Evolutionary conservation across 1,140 invertebrate genomes (phyloP).

Genomic region (Drosophila ercepeae): DNA sequence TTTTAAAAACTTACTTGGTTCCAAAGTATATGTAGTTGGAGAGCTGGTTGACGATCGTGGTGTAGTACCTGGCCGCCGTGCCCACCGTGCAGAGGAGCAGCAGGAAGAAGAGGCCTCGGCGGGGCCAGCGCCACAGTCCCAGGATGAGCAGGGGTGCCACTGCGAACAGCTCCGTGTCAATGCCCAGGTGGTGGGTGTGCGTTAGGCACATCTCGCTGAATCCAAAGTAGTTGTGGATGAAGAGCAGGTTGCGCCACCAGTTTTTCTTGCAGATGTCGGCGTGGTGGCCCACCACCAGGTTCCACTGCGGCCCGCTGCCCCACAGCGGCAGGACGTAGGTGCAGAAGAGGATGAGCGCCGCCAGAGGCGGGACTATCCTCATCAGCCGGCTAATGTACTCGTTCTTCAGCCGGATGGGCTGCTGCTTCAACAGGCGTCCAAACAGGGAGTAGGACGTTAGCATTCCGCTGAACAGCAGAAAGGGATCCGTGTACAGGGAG

Average conservation of each 20-base stretch:
- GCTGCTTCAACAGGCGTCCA: slow-evolving; percentile 85
- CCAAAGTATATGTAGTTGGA: slow-evolving; percentile 88
- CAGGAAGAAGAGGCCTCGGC: slow-evolving; percentile 84
- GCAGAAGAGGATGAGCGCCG: slow-evolving; percentile 87
- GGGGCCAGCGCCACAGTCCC: slow-evolving; percentile 86
- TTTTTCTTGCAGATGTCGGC: slow-evolving; percentile 86
- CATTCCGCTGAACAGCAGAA: slow-evolving; percentile 88
- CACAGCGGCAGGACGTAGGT: slow-evolving; percentile 87
- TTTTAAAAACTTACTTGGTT: slow-evolving; percentile 86
- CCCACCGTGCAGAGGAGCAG: slow-evolving; percentile 85
- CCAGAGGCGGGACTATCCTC: slow-evolving; percentile 86
- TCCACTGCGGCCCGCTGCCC: slow-evolving; percentile 88
- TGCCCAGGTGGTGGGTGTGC: slow-evolving; percentile 91
- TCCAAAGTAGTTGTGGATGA: slow-evolving; percentile 88
- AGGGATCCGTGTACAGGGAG: slow-evolving; percentile 88
- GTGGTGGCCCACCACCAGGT: slow-evolving; percentile 87
- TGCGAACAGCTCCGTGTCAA: slow-evolving; percentile 93
- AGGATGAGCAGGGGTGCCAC: slow-evolving; percentile 89
- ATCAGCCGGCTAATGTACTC: slow-evolving; percentile 87
- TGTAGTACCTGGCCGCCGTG: slow-evolving; percentile 86
- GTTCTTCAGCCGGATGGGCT: slow-evolving; percentile 85
- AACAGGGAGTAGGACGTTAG: slow-evolving; percentile 87
- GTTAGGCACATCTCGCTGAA: slow-evolving; percentile 89
- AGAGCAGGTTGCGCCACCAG: slow-evolving; percentile 87
- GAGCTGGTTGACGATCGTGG: slow-evolving; percentile 86